phyloP scores from a whole-genome alignment of 2,797 vertebrate genomes.

The Florisuga fusca region DNA sequence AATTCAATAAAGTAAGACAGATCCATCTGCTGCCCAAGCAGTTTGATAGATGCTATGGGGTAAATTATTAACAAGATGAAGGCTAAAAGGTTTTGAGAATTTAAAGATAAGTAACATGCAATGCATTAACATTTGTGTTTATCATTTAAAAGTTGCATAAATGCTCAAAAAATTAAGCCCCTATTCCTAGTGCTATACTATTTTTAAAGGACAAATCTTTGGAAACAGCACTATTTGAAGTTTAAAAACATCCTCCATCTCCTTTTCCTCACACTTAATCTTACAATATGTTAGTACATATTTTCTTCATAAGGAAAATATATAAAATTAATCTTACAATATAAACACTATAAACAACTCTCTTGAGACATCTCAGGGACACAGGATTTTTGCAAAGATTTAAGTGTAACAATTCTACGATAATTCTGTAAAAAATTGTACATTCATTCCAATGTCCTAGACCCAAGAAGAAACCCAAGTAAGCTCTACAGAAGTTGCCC shows the following conservation, averaged over 20 bases:
- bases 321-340: slow-evolving; percentile 63
- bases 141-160: slow-evolving; percentile 38
- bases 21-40: not conserved
- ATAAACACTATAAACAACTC: slow-evolving; percentile 66
- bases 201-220: slow-evolving; percentile 37
- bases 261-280: not conserved
- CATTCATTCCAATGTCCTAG: not conserved
- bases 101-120: slow-evolving; percentile 16
- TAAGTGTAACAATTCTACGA: slow-evolving; percentile 16
- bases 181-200: slow-evolving; percentile 14
- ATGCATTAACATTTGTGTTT: slow-evolving; percentile 3
- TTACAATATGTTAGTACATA: not conserved
- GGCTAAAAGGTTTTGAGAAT: slow-evolving; percentile 27
- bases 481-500: slow-evolving; percentile 31
- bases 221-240: slow-evolving; percentile 16
- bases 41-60: not conserved
- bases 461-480: slow-evolving; percentile 7
- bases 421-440: slow-evolving; percentile 50
- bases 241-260: slow-evolving; percentile 50
- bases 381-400: slow-evolving; percentile 18
- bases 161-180: slow-evolving; percentile 11
- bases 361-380: slow-evolving; percentile 26
- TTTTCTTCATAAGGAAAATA: slow-evolving; percentile 48
- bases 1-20: slow-evolving; percentile 10
- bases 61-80: slow-evolving; percentile 43